A percentile compares a stretch with the other conserved stretches of the same genome.
Evolutionary conservation across 53 echinoderm and acorn worm species (phyloP).

Genomic region (Mesocentrotus franciscanus): DNA sequence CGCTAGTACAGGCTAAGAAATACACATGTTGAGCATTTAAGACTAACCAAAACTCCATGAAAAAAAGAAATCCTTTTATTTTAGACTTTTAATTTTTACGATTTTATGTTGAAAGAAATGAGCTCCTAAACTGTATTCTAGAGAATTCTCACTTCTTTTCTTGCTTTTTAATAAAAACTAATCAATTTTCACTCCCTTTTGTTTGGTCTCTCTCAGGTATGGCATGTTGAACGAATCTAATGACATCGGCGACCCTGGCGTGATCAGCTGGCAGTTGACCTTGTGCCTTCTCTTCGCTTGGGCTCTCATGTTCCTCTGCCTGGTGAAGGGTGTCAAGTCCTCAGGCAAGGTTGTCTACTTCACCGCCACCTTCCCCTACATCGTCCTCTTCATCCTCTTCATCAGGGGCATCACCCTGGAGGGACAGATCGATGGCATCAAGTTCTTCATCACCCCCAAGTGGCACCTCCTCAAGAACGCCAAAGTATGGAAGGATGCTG

Average conservation of each 20-base stretch:
- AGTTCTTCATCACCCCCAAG: conserved; percentile 84
- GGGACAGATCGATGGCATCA: conserved; percentile 79
- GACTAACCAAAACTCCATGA: no score
- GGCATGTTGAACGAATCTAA: conserved; percentile 78
- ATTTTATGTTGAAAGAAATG: neutral
- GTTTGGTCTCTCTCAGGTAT: conserved; percentile 37
- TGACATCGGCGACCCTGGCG: conserved; percentile 71
- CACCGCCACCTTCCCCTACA: conserved; percentile 88
- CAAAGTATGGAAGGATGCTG: conserved; percentile 88
- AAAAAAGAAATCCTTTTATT: no score
- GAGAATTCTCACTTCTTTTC: neutral
- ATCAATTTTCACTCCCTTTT: neutral
- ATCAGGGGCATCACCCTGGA: conserved; percentile 84
- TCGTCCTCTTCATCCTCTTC: conserved; percentile 85
- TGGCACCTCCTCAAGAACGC: conserved; percentile 81
- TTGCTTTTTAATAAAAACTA: neutral
- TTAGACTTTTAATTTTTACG: no score
- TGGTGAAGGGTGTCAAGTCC: conserved; percentile 86
- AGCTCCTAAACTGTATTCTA: neutral
- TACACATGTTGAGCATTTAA: neutral
- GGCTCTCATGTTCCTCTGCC: conserved; percentile 81
- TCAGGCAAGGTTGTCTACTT: conserved; percentile 96
- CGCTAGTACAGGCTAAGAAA: neutral
- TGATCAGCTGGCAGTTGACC: conserved; percentile 78
- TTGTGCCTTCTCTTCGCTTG: conserved; percentile 82